A percentile compares a stretch with the other conserved stretches of the same genome.
Conservation (phyloP, 2,113 vertebrate species). For the Coracopsis vasa region DNA sequence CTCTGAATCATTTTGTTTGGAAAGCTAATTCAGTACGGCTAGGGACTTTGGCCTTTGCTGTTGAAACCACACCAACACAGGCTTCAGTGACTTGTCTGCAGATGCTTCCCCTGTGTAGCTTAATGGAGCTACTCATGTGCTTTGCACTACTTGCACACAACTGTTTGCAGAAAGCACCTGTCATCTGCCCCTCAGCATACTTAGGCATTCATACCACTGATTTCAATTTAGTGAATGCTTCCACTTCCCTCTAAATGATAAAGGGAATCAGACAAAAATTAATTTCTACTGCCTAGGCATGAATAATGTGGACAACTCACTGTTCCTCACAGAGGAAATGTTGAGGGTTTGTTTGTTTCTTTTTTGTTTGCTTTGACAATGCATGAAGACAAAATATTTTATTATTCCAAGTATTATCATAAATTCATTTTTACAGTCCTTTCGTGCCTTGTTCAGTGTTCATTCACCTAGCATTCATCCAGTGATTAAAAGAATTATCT, state of each 20-base stretch:
- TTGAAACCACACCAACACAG: not conserved
- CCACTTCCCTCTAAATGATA: not conserved
- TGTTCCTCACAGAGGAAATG: not conserved
- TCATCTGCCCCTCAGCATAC: not conserved
- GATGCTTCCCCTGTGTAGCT: not conserved
- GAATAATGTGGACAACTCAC: not conserved
- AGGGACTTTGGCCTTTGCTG: not conserved
- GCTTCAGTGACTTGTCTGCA: accelerated
- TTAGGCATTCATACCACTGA: not conserved
- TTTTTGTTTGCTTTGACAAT: not conserved
- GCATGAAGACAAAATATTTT: not conserved
- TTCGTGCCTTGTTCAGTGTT: not conserved
- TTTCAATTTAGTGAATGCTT: not conserved
- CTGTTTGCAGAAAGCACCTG: not conserved
- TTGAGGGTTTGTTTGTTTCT: not conserved
- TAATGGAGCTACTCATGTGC: too few species aligned
- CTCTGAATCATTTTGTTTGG: not conserved
- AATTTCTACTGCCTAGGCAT: not conserved
- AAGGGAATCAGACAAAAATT: not conserved
- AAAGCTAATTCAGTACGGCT: not conserved
- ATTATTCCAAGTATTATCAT: not conserved
- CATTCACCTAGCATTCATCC: not conserved
- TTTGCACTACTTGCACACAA: not conserved
- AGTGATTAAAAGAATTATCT: not conserved
- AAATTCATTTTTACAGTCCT: not conserved